Evolutionary conservation across 2,113 vertebrate species (phyloP), one percentile per base, ranked within the genome.

Genomic region (Patagioenas fasciata): DNA sequence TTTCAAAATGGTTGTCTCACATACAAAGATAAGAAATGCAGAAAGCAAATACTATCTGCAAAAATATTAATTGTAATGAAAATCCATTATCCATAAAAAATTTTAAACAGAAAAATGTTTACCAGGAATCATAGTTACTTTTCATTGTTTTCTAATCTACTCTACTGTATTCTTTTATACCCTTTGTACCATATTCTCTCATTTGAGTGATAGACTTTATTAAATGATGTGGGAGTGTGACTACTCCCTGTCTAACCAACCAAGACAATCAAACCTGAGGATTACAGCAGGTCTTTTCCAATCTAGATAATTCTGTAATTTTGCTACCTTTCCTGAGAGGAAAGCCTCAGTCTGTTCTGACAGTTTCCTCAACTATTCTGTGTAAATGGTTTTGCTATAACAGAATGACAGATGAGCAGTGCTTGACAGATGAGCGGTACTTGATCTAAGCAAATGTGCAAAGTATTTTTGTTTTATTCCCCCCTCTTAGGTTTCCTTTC

Each of bases 31-130:
- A 31, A 73, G 47, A 65, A 91, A 75, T 65, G 10, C 13, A 81
- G 57, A 69, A 87, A 81, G 19, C 32, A 67, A 78, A 69, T 56
- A 38, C 42, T 74, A 31, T 8, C 2, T 61, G 26, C 38, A 95
- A 87, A 95, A 95, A 61, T 71, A 71, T 29, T 80, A 17, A 15
- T 93, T 95, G 89, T 44, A 89, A 75, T 85, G n/a, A 92, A 91
- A 97, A 85, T 10, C 28, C 28, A 69, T 29, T 89, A 81, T 53
- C 26, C 31, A 70, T 70, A 2, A 72, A 74, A 40, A 57, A 24
- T 28, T 79, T 91, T 77, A 42, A 74, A 38, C 11, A 50, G 80
- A 82, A 90, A 40, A 47, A 82, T 2, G 3, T 79, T 79, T 79
- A 57, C 12, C 6, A 57, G 44, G 70, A 78, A 32, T 72, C 26